phyloP scores from a whole-genome alignment of 2,797 vertebrate genomes.

The Onychomys torridus region DNA sequence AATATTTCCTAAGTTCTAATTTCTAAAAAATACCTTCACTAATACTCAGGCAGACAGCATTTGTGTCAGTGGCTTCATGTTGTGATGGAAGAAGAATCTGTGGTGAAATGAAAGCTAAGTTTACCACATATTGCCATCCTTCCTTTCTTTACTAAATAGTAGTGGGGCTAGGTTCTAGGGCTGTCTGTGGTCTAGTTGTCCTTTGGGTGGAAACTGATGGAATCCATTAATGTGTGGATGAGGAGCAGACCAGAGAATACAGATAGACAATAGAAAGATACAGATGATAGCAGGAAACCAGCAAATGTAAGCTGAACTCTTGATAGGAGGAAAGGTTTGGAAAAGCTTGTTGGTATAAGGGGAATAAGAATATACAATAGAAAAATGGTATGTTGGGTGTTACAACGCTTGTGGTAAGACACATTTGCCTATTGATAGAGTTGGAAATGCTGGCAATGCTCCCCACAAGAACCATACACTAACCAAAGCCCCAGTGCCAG shows the following conservation, averaged over 20 bases:
- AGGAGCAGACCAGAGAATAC: background rate
- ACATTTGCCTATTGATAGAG: background rate
- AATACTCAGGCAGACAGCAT: background rate
- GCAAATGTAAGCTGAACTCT: background rate
- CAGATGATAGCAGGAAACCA: background rate
- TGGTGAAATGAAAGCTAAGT: background rate
- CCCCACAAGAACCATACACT: too few species aligned
- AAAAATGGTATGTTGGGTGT: background rate
- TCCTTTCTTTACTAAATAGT: background rate
- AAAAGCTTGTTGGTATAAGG: accelerated
- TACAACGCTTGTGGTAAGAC: background rate
- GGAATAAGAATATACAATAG: background rate
- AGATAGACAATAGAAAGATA: background rate
- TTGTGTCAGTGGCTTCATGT: background rate
- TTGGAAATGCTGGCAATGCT: background rate
- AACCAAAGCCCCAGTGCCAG: too few species aligned
- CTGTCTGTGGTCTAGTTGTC: background rate
- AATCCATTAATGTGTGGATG: background rate
- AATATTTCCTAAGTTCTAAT: constrained; percentile 51
- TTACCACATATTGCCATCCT: background rate
- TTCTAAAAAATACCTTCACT: constrained; percentile 47
- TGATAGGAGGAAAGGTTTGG: background rate
- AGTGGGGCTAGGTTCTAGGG: background rate
- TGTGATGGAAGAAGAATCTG: background rate
- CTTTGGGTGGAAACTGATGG: background rate